Conservation (phyloP, 2,888 invertebrate genomes). For the Tribolium freemani region DNA sequence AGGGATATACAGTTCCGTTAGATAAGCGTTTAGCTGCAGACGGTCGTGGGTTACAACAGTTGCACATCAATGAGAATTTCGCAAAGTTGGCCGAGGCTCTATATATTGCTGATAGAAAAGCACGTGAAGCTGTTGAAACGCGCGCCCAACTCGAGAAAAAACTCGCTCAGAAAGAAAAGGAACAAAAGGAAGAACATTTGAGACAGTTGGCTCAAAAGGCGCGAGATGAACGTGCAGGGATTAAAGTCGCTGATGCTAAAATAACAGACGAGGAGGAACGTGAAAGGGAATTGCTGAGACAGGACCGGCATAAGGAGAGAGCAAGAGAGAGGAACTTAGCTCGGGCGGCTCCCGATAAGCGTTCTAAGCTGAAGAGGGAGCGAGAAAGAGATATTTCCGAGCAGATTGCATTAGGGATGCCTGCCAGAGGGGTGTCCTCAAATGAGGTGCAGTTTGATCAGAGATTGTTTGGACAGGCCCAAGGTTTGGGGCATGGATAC, state of each 20-base stretch:
- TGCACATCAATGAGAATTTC: constrained; percentile 99
- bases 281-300: constrained; percentile 88
- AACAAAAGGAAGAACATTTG: constrained; percentile 96
- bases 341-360: constrained; percentile 94
- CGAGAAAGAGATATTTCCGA: constrained; percentile 98
- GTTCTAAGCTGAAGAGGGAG: constrained; percentile 88
- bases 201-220: constrained; percentile 95
- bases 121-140: constrained; percentile 97
- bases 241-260: constrained; percentile 67
- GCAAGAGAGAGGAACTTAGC: constrained; percentile 94
- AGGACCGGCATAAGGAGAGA: constrained; percentile 91
- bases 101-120: constrained; percentile 96
- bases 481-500: constrained; percentile 91
- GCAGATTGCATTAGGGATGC: constrained; percentile 97
- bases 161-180: constrained; percentile 97
- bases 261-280: constrained; percentile 75
- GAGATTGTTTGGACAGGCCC: constrained; percentile 92
- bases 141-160: constrained; percentile 96
- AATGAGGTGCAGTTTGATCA: constrained; percentile 95
- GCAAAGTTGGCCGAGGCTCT: constrained; percentile 97
- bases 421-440: constrained; percentile 80
- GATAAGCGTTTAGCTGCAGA: constrained; percentile 99
- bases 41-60: constrained; percentile 95
- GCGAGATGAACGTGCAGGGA: constrained; percentile 93
- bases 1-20: constrained; percentile 96